A percentile compares a stretch with the other conserved stretches of the same genome.
Evolutionary conservation across 2,797 vertebrate species (phyloP).

Genomic region (Hafferia zeledoni): DNA sequence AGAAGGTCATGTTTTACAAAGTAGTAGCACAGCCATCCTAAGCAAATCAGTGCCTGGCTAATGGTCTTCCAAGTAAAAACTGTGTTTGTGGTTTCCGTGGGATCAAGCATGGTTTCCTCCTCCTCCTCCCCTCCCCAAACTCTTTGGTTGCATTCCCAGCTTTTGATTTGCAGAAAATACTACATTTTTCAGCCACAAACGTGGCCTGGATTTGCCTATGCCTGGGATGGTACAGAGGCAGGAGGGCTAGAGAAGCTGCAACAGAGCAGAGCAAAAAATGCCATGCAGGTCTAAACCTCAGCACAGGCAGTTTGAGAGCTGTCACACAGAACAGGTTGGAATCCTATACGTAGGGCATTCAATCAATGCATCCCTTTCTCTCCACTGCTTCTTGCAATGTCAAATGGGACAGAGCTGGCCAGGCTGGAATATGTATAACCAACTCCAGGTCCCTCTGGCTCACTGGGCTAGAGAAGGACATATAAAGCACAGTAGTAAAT

Average conservation of each 20-base stretch:
- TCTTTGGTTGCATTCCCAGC: neutral
- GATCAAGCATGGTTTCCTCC: neutral
- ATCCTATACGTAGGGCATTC: neutral
- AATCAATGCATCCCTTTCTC: neutral
- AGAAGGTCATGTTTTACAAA: neutral
- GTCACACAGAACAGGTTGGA: neutral
- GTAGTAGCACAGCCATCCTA: neutral
- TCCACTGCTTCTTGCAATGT: neutral
- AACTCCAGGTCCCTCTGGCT: neutral
- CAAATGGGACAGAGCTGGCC: neutral
- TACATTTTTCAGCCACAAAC: fast-evolving
- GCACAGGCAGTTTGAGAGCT: neutral
- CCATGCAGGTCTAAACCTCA: neutral
- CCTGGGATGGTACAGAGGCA: fast-evolving
- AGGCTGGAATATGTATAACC: neutral
- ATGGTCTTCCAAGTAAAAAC: neutral
- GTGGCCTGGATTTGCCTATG: fast-evolving
- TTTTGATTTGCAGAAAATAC: neutral
- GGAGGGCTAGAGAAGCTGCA: neutral
- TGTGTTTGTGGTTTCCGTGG: neutral
- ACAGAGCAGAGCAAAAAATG: neutral
- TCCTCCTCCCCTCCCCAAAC: neutral
- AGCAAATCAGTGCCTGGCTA: neutral
- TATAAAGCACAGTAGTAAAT: constrained; percentile 37
- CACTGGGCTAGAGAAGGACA: neutral